Evolutionary conservation across 2,113 vertebrate genomes (phyloP).

Genomic region (Arenaria interpres): DNA sequence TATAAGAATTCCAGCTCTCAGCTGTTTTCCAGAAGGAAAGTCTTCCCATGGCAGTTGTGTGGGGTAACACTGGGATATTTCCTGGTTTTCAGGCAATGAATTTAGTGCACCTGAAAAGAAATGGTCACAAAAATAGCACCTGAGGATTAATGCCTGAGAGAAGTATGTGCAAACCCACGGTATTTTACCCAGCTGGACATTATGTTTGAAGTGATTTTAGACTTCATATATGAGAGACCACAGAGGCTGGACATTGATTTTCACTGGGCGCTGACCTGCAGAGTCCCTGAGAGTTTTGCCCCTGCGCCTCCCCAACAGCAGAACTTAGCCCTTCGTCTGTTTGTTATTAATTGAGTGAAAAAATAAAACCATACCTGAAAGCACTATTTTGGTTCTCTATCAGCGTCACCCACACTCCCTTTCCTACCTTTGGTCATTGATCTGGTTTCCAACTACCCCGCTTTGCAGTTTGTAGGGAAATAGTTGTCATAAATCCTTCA

Average conservation of each 20-base stretch:
- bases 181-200: not conserved
- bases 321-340: not conserved
- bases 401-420: not conserved
- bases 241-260: not conserved
- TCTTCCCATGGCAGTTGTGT: not conserved
- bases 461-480: not conserved
- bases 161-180: rapidly evolving
- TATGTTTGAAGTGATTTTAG: not conserved
- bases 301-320: not conserved
- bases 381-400: not conserved
- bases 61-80: not conserved
- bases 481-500: not conserved
- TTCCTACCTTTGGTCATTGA: not conserved
- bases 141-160: not conserved
- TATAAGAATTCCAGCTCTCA: not conserved
- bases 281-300: not conserved
- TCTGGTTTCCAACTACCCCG: not conserved
- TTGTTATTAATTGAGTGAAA: not conserved
- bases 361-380: not conserved
- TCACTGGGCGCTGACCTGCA: not conserved
- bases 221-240: not conserved
- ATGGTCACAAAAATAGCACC: not conserved
- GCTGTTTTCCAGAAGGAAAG: not conserved
- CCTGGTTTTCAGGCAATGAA: not conserved
- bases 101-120: not conserved